Evolutionary conservation across 2,113 vertebrate genomes (phyloP).

Genomic region (Oreochromis niloticus): DNA sequence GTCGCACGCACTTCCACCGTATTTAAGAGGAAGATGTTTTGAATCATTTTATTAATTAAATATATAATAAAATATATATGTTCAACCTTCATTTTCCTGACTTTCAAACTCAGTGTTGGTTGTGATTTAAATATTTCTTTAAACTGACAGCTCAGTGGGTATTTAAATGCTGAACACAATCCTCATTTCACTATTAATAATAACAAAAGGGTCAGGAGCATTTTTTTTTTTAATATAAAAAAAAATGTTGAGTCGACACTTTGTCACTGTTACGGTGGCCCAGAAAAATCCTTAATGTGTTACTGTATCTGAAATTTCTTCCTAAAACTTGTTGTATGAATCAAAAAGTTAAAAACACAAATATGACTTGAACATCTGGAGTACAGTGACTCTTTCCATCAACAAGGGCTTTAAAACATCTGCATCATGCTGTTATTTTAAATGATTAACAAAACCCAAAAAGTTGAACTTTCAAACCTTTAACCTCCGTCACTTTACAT

Average conservation of each 20-base stretch:
- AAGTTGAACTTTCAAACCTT: neutral
- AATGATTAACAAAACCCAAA: neutral
- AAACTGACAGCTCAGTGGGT: neutral
- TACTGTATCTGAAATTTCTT: neutral
- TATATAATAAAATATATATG: neutral
- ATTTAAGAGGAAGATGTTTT: neutral
- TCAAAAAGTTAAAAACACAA: fast-evolving
- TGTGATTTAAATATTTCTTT: neutral
- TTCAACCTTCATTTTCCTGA: neutral
- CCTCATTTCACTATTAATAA: neutral
- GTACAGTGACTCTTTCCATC: fast-evolving
- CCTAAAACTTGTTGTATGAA: neutral
- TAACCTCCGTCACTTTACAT: fast-evolving
- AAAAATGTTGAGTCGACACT: fast-evolving
- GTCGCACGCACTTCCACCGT: fast-evolving
- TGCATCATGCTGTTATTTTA: neutral
- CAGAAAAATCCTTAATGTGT: neutral
- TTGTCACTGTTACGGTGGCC: neutral
- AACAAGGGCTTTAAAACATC: fast-evolving
- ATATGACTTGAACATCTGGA: fast-evolving
- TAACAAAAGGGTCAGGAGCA: fast-evolving
- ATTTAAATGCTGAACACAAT: fast-evolving
- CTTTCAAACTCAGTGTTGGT: neutral
- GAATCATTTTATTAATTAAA: neutral
- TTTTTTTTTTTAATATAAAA: neutral